Base-by-base conservation (phyloP, 2,797 vertebrate genomes). In the Tympanoctomys barrerae region DNA sequence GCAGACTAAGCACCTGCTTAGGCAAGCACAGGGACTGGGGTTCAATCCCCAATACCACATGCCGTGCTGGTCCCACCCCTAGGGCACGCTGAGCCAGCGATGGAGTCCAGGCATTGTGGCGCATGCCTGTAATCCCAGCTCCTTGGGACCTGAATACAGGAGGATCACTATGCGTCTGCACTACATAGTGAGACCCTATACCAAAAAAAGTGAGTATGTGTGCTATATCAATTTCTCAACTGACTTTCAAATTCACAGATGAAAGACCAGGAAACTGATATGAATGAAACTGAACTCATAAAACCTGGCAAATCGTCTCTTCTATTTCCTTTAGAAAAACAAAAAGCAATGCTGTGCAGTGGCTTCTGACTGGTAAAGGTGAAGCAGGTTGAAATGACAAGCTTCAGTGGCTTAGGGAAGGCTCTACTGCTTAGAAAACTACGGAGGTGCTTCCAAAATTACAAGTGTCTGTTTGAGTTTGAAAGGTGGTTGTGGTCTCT, bases 231-330 rank as follows among this genome's bases (percentile, higher is more conserved):
- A 88, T 90, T 95, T 80, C 80, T 84, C 87, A 85, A 28, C 1
- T 93, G 81, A 86, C 11, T 93, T 93, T 93, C 89, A 94, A 89
- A 93, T 57, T 94, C 61, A 91, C 86, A 91, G 49, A 49, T 68
- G 5, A 79, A 57, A 87, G 22, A 36, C 24, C 26, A 36, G 49
- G 21, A 87, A 89, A 84, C 18, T 52, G 54, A 71, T 89, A 92
- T 11, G 8, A 95, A 80, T 71, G 33, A 94, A 94, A 90, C 7
- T 66, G 31, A 97, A 95, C 92, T 68, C 66, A 90, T 31, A 82
- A 87, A 94, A 31, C 24, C 36, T 24, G 24, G 73, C 36, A 82
- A 94, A 68, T 62, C 0, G 26, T 82, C 52, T 59, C 36, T 92
- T 75, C 31, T 28, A 68, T 71, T 83, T 79, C 12, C 31, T 78